A percentile compares a stretch with the other conserved stretches of the same genome.
Conservation (phyloP, 2,113 vertebrate species). For the Chitala chitala region DNA sequence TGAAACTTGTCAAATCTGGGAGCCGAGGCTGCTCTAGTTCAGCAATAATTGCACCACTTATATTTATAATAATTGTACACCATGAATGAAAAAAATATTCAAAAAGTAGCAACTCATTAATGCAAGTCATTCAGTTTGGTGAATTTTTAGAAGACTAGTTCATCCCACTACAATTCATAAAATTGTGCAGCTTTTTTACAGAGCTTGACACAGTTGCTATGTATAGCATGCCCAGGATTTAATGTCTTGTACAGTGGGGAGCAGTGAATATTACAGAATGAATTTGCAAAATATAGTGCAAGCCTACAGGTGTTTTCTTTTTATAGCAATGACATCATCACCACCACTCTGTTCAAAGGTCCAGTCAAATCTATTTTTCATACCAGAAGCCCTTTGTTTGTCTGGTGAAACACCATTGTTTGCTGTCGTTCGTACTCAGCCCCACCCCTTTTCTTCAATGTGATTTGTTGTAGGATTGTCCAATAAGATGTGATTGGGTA, state of each 20-base stretch:
- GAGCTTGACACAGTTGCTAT: neutral
- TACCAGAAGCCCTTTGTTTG: constrained; percentile 5
- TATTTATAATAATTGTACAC: neutral
- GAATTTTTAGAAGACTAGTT: neutral
- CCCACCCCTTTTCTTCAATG: constrained; percentile 1
- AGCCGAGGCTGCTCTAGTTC: neutral
- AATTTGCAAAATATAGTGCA: neutral
- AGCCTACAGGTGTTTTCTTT: neutral
- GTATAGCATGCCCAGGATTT: neutral
- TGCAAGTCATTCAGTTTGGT: neutral
- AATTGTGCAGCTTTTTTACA: neutral
- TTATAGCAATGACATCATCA: constrained; percentile 10
- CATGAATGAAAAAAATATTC: neutral
- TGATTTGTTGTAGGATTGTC: neutral
- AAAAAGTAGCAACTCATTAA: neutral
- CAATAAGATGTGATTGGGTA: neutral
- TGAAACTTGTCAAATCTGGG: neutral
- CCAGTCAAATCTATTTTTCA: neutral
- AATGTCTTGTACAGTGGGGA: neutral
- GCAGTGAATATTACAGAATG: neutral
- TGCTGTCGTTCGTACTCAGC: neutral
- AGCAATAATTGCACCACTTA: neutral
- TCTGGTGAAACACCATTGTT: neutral
- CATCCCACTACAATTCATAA: neutral
- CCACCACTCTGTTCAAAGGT: constrained; percentile 9